A percentile compares a stretch with the other conserved stretches of the same genome.
Conservation (phyloP, 1,140 invertebrate genomes). For the Laupala kohalensis region DNA sequence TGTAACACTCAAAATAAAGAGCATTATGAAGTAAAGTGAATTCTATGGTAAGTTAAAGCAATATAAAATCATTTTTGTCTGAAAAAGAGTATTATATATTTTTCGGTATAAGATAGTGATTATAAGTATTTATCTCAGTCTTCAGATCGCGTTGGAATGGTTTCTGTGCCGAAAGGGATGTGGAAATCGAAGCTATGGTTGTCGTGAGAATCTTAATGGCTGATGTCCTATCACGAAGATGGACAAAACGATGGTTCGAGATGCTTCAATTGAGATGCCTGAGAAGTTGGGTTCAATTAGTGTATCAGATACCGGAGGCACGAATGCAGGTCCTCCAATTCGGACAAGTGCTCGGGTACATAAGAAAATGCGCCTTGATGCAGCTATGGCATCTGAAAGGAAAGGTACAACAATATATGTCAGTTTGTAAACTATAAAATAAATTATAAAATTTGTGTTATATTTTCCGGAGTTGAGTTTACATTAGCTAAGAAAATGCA, state of each 20-base stretch:
- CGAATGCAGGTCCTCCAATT: conserved; percentile 7
- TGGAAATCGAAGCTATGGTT: neutral
- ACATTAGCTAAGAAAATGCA: too few relatives aligned
- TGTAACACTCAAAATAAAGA: neutral
- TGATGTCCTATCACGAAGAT: neutral
- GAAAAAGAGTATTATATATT: too few relatives aligned
- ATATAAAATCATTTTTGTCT: too few relatives aligned
- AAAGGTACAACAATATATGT: conserved; percentile 7
- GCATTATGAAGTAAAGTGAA: neutral
- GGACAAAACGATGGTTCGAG: neutral
- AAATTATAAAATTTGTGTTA: neutral
- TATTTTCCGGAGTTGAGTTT: neutral
- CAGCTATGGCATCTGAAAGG: neutral
- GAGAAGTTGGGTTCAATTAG: conserved; percentile 3
- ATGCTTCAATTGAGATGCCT: neutral
- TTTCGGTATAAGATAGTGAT: too few relatives aligned
- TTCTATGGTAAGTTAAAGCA: too few relatives aligned
- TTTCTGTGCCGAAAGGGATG: neutral
- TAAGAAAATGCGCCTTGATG: conserved; percentile 15
- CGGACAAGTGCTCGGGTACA: conserved; percentile 15
- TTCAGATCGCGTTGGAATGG: neutral
- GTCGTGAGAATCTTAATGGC: neutral
- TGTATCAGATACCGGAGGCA: neutral
- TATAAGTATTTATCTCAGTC: too few relatives aligned
- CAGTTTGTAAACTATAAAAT: neutral